phyloP scores from a whole-genome alignment of 2,797 vertebrate genomes.

The Pristis pectinata region DNA sequence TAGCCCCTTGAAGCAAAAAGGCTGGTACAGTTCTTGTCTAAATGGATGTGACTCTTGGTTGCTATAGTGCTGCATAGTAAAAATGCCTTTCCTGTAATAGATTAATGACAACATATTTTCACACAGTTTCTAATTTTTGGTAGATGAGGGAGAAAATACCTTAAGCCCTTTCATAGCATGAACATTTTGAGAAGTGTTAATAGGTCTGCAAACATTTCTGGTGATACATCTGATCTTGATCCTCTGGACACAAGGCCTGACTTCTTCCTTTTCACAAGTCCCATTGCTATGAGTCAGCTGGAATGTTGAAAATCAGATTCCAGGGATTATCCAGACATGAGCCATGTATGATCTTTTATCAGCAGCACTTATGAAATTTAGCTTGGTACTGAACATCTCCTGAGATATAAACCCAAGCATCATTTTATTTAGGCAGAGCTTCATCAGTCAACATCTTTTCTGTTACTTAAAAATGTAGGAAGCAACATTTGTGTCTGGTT shows the following conservation, averaged over 20 bases:
- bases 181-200: slow-evolving; percentile 39
- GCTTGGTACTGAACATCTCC: not conserved
- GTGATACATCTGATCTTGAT: slow-evolving; percentile 55
- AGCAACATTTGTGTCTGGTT: not conserved
- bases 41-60: not conserved
- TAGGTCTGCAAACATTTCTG: slow-evolving; percentile 42
- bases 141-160: slow-evolving; percentile 35
- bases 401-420: not conserved
- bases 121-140: slow-evolving; percentile 15
- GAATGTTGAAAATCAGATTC: slow-evolving; percentile 27
- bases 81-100: slow-evolving; percentile 5
- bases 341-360: slow-evolving; percentile 8
- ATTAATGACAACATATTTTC: not conserved
- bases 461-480: not conserved
- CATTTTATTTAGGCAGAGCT: not conserved
- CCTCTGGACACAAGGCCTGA: slow-evolving; percentile 48
- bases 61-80: not conserved
- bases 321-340: slow-evolving; percentile 12
- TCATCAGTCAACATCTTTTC: not conserved
- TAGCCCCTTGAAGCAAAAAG: slow-evolving; percentile 32
- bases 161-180: slow-evolving; percentile 37
- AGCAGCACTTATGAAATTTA: not conserved
- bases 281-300: slow-evolving; percentile 5
- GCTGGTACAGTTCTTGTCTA: slow-evolving; percentile 9
- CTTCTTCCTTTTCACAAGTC: slow-evolving; percentile 46